Percentiles rank a stretch among this genome's conserved stretches.
phyloP scores from a whole-genome alignment of 2,797 vertebrate genomes.

The Mallotus villosus region DNA sequence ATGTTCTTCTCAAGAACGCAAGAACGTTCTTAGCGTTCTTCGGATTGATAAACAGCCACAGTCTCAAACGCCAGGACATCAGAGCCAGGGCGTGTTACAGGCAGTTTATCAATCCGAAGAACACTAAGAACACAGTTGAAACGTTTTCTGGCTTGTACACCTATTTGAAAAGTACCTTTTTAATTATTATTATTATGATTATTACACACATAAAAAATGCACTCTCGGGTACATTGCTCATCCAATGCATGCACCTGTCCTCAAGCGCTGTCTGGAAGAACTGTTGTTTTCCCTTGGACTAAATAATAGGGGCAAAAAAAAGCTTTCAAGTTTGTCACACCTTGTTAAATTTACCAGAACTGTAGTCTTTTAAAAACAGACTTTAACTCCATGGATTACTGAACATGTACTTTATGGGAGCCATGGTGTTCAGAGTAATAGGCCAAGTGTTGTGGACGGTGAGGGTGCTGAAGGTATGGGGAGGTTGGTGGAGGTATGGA shows the following conservation, averaged over 20 bases:
- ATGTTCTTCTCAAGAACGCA: too few species aligned
- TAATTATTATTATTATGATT: too few species aligned
- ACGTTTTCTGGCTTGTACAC: too few species aligned
- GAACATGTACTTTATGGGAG: conserved; percentile 63
- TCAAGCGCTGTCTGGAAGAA: conserved; percentile 42
- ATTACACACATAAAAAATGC: conserved; percentile 17
- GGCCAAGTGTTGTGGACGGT: conserved; percentile 23
- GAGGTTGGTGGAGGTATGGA: too few species aligned
- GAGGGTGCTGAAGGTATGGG: too few species aligned
- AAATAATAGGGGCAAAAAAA: conserved; percentile 29
- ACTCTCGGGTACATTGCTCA: conserved; percentile 42
- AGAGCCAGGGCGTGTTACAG: too few species aligned
- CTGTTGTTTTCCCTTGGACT: conserved; percentile 42
- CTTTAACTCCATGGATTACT: conserved; percentile 48
- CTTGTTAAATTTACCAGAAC: conserved; percentile 69
- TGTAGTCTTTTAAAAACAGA: conserved; percentile 58
- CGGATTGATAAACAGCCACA: too few species aligned
- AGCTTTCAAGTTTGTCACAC: conserved; percentile 56
- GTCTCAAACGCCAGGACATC: too few species aligned
- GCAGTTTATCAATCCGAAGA: too few species aligned
- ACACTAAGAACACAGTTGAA: too few species aligned
- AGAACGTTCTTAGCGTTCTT: too few species aligned
- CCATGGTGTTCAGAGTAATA: conserved; percentile 53
- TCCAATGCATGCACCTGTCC: conserved; percentile 41
- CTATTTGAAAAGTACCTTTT: too few species aligned